phyloP scores from a whole-genome alignment of 2,797 vertebrate genomes.

The Megaceryle alcyon region DNA sequence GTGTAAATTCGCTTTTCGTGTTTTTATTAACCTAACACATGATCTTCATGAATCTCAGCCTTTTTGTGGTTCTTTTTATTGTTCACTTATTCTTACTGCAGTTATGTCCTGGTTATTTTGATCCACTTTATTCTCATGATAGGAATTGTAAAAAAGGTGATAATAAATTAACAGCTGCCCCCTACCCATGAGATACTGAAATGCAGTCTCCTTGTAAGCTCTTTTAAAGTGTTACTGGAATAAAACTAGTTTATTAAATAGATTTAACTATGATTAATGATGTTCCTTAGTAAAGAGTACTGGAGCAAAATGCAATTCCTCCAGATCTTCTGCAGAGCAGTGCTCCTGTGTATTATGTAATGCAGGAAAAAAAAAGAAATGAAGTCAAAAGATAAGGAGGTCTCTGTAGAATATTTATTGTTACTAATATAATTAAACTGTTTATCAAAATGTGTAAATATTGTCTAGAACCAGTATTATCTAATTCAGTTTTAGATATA shows the following conservation, averaged over 20 bases:
- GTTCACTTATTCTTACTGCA: neutral
- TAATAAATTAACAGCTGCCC: slow-evolving; percentile 24
- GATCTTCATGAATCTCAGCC: neutral
- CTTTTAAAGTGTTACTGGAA: neutral
- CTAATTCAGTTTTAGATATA: neutral
- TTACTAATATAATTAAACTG: neutral
- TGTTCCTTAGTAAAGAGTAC: neutral
- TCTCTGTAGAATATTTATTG: neutral
- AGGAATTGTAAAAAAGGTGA: neutral
- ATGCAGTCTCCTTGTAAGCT: neutral
- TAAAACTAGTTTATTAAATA: neutral
- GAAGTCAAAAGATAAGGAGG: neutral
- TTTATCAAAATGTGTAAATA: neutral
- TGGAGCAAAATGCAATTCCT: neutral
- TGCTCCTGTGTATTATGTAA: neutral
- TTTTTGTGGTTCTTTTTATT: neutral
- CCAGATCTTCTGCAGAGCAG: neutral
- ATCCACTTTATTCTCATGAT: neutral
- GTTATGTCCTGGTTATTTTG: too few species aligned
- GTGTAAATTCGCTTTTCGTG: neutral
- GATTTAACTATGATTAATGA: slow-evolving; percentile 9
- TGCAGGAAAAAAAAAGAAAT: neutral
- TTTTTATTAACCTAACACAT: neutral
- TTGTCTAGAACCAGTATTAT: neutral
- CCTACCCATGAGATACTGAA: slow-evolving; percentile 44